Conservation (phyloP, 2,888 invertebrate species). For the Trichogramma evanescens region DNA sequence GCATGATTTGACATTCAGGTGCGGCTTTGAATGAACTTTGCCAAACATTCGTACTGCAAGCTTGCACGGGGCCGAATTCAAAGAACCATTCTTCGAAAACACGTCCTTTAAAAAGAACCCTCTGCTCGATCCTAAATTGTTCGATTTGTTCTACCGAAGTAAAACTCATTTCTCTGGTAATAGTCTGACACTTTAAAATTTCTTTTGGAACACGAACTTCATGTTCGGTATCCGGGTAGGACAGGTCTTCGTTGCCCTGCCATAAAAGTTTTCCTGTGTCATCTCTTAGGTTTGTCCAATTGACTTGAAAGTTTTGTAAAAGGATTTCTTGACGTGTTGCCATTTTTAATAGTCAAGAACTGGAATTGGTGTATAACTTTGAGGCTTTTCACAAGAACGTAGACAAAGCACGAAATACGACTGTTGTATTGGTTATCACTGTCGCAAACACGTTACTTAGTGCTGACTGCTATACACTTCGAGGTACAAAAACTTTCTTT, state of each 20-base stretch:
- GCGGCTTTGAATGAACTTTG: conserved; percentile 98
- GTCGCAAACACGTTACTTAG: too few relatives aligned
- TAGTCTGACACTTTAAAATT: conserved; percentile 87
- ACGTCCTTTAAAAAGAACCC: conserved; percentile 75
- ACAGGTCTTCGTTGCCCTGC: conserved; percentile 95
- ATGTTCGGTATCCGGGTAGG: conserved; percentile 80
- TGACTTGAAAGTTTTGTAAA: conserved; percentile 39
- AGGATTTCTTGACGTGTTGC: too few relatives aligned
- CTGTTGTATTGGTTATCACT: too few relatives aligned
- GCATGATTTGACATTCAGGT: conserved; percentile 99
- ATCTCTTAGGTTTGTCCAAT: conserved; percentile 97
- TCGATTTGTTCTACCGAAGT: conserved; percentile 90
- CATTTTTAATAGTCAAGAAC: too few relatives aligned
- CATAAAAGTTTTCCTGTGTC: conserved; percentile 89
- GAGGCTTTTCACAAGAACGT: too few relatives aligned
- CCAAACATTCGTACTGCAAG: conserved; percentile 99
- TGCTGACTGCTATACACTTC: too few relatives aligned
- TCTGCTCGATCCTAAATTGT: conserved; percentile 87
- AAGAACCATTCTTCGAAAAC: conserved; percentile 99
- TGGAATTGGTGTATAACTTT: too few relatives aligned
- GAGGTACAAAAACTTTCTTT: too few relatives aligned
- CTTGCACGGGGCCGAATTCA: conserved; percentile 98
- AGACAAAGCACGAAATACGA: too few relatives aligned
- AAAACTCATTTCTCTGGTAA: conserved; percentile 85
- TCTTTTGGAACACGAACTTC: conserved; percentile 96